These are phyloP conservation scores for Vanacampus margaritifer DNA, from an alignment of 2,113 vertebrate species.

Conservation along the genomic window DNA sequence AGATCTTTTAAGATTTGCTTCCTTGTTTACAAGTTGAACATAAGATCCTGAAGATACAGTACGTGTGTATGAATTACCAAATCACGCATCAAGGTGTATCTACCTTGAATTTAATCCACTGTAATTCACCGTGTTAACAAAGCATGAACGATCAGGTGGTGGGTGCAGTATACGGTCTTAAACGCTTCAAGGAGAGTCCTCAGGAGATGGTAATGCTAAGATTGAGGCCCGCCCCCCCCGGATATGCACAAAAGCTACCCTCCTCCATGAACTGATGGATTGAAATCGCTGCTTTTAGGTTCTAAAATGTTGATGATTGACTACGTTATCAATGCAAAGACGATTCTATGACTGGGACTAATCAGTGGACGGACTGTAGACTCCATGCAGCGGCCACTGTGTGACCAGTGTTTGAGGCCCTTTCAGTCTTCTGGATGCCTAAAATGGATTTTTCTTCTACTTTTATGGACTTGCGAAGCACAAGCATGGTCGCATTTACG, in stretches of 20 bases:
- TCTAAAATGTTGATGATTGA: conserved; percentile 39
- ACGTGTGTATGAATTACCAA: no score
- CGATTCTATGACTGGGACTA: conserved; percentile 30
- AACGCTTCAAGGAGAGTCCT: conserved; percentile 3
- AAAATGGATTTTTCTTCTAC: conserved; percentile 26
- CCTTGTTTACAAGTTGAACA: no score
- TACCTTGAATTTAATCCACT: conserved; percentile 24
- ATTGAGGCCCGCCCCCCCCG: conserved; percentile 11
- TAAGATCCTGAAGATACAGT: no score
- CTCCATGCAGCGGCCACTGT: conserved; percentile 64
- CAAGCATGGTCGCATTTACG: conserved; percentile 18
- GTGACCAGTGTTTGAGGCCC: background rate
- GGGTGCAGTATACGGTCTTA: conserved; percentile 10
- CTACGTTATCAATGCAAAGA: conserved; percentile 78
- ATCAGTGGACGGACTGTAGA: conserved; percentile 5
- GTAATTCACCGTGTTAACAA: conserved; percentile 1
- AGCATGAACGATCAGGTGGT: conserved; percentile 14
- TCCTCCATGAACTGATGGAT: conserved; percentile 58
- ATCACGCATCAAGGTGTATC: background rate
- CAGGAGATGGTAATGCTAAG: background rate
- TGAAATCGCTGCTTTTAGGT: conserved; percentile 72
- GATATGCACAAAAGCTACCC: conserved; percentile 54
- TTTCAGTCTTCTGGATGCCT: conserved; percentile 6
- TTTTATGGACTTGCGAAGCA: conserved; percentile 4
- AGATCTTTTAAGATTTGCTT: background rate